Evolutionary conservation across 2,888 invertebrate species (phyloP).

Genomic region (Tetragonisca angustula): DNA sequence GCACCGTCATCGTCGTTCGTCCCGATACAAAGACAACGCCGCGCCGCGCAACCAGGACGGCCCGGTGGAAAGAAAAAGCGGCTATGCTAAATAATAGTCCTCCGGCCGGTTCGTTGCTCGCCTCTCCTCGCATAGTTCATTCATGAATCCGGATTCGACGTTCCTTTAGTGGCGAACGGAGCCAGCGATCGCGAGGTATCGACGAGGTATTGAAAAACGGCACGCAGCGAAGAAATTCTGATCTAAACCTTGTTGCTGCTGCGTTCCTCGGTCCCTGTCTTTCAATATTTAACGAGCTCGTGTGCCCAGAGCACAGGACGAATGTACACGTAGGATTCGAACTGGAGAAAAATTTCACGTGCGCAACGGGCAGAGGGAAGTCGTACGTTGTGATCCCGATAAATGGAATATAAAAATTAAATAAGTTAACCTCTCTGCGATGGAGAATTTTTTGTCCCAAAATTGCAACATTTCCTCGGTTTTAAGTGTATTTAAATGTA

Average conservation of each 20-base stretch:
- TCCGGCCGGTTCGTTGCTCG: conserved; percentile 72
- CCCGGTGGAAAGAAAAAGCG: conserved; percentile 81
- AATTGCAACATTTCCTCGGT: too few species aligned
- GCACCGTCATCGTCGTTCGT: conserved; percentile 82
- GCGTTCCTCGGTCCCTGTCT: neutral
- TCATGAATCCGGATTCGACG: conserved; percentile 78
- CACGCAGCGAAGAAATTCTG: conserved; percentile 14
- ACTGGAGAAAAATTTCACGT: neutral
- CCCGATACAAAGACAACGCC: conserved; percentile 82
- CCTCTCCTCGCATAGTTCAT: conserved; percentile 77
- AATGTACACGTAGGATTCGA: neutral
- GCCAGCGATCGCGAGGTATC: conserved; percentile 25
- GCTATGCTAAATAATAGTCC: conserved; percentile 84
- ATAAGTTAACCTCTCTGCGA: too few species aligned
- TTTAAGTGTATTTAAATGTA: too few species aligned
- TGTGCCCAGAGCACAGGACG: neutral
- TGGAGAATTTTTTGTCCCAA: too few species aligned
- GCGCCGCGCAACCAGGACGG: conserved; percentile 76
- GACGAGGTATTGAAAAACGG: conserved; percentile 29
- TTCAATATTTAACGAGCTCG: neutral
- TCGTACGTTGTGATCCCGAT: too few species aligned
- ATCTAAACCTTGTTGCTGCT: conserved; percentile 1
- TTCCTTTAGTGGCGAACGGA: conserved; percentile 69
- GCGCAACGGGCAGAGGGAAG: neutral
- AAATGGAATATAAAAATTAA: too few species aligned